phyloP scores from a whole-genome alignment of 2,113 vertebrate species.

The Bubalus kerabau region DNA sequence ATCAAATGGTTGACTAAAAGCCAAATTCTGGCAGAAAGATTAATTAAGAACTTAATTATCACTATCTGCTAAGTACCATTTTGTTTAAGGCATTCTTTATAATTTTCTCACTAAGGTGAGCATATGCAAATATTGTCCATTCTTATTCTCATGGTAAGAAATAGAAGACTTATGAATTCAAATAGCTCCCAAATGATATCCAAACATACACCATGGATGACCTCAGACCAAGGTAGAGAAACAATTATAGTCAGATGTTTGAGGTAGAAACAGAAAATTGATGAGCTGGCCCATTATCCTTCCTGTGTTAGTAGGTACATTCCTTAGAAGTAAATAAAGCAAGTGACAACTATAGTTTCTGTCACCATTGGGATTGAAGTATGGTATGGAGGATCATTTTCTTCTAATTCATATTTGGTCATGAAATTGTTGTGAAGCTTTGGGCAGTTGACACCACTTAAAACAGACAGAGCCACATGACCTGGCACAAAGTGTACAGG shows the following conservation, averaged over 20 bases:
- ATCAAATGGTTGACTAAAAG: neutral
- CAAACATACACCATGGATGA: neutral
- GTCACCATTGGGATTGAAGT: neutral
- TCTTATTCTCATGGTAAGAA: neutral
- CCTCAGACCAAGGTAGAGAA: neutral
- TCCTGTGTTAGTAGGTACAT: neutral
- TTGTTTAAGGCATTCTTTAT: slow-evolving; percentile 3
- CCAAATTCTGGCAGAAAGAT: neutral
- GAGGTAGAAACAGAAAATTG: slow-evolving; percentile 10
- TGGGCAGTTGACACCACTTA: neutral
- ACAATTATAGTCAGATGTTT: neutral
- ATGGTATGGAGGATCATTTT: neutral
- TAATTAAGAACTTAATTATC: slow-evolving; percentile 25
- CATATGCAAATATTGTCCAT: neutral
- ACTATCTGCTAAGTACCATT: neutral
- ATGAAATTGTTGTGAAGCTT: neutral
- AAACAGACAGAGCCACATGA: neutral
- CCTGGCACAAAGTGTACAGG: neutral
- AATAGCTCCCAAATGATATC: neutral
- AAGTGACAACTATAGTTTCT: neutral
- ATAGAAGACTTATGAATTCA: neutral
- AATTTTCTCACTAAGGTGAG: neutral
- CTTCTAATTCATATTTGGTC: slow-evolving; percentile 6
- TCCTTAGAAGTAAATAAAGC: slow-evolving; percentile 18
- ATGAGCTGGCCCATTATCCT: neutral